Evolutionary conservation across 2,888 invertebrate species (phyloP).

Genomic region (Agrochola lota): DNA sequence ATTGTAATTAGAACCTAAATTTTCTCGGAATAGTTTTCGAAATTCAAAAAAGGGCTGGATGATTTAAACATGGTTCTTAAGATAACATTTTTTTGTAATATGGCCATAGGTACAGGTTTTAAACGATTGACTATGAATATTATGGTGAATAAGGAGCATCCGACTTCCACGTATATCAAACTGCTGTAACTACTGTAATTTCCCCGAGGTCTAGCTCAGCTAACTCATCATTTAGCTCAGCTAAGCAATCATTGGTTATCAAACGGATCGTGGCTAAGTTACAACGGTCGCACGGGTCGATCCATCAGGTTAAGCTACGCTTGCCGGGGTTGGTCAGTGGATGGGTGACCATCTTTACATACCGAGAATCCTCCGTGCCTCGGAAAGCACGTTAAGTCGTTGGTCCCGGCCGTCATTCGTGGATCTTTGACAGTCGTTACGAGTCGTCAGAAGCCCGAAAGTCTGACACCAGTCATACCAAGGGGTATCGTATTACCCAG

Average conservation of each 20-base stretch:
- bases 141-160: not conserved
- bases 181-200: constrained; percentile 11
- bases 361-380: no score
- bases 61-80: not conserved
- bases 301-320: no score
- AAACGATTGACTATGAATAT: not conserved
- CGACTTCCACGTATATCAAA: not conserved
- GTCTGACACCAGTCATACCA: no score
- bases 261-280: constrained; percentile 1
- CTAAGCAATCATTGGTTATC: not conserved
- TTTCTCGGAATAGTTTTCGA: not conserved
- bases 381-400: no score
- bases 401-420: no score
- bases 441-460: no score
- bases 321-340: no score
- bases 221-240: not conserved
- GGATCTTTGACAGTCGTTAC: no score
- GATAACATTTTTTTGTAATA: not conserved
- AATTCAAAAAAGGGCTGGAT: not conserved
- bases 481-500: no score
- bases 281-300: no score
- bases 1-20: not conserved
- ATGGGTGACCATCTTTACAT: no score
- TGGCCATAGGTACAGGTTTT: not conserved
- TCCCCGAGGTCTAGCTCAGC: constrained; percentile 8